Base-by-base conservation (phyloP, 2,113 vertebrate species). In the Hymenochirus boettgeri region DNA sequence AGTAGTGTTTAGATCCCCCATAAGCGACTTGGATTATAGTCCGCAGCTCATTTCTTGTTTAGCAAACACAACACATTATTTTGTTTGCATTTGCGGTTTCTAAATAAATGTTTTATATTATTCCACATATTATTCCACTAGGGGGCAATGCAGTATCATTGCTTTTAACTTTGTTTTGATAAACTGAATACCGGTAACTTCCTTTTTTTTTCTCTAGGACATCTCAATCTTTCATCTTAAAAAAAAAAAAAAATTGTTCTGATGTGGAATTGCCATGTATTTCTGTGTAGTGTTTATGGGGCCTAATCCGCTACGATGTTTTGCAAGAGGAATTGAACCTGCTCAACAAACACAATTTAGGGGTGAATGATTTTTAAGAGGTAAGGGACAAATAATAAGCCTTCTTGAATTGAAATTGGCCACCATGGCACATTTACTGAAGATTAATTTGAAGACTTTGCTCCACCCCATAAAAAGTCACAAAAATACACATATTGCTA, bases 401-500 rank as follows among this genome's bases (percentile, higher is more conserved):
- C 37, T 17, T 33, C 46, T 35, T n/a, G 25, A n/a, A 67, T 58
- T 59, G 56, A 59, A 67, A 67, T 67, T 67, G 59, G 24, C 56
- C 56, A 58, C 52, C 46, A 26, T 7, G 24, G 45, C 56, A n/a
- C 42, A 47, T 58, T 55, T 52, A 52, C 19, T 18, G 51, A 22
- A 57, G 55, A 59, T 67, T 67, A 58, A 67, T 67, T 67, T 31
- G 55, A 51, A 52, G 46, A 7, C 55, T 67, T n/a, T 9, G 46
- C 23, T 26, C 64, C 58, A 51, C 39, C 26, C 27, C 46, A 26
- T 27, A 52, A 33, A n/a, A 25, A 67, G 47, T n/a, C 54, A 58
- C 58, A 67, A 67, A 45, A 67, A 58, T 58, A 51, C 64, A 67
- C 52, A 59, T 55, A 67, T 57, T 57, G 47, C 54, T 54, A 52